phyloP scores from a whole-genome alignment of 2,888 invertebrate species.

The Gortyna flavago region DNA sequence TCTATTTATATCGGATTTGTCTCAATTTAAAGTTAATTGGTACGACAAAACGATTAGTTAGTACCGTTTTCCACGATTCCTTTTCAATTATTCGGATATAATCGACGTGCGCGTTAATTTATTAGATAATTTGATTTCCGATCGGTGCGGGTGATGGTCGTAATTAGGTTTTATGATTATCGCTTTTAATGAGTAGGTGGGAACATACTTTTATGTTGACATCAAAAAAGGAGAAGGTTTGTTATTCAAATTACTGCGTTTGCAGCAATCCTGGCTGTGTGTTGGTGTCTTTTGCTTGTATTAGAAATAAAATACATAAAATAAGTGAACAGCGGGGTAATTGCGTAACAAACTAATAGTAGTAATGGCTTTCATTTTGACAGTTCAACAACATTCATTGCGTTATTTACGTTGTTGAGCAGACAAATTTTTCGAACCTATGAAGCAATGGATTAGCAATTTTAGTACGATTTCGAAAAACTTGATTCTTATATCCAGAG shows the following conservation, averaged over 20 bases:
- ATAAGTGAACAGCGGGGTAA: too few species aligned
- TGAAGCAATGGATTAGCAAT: too few species aligned
- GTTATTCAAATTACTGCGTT: neutral
- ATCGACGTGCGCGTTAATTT: conserved; percentile 76
- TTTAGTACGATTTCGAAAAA: too few species aligned
- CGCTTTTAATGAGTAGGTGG: conserved; percentile 50
- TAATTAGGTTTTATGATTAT: conserved; percentile 70
- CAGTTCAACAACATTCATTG: too few species aligned
- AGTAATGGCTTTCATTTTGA: too few species aligned
- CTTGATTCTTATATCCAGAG: neutral
- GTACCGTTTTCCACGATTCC: conserved; percentile 72
- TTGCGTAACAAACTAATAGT: too few species aligned
- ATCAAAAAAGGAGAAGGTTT: neutral
- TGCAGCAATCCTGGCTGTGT: neutral
- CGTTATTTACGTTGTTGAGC: too few species aligned
- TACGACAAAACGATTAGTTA: conserved; percentile 81
- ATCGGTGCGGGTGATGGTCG: conserved; percentile 66
- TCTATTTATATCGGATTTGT: conserved; percentile 76
- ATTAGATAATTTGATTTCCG: conserved; percentile 83
- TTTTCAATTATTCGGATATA: conserved; percentile 76
- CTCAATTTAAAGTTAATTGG: conserved; percentile 80
- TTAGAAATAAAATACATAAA: too few species aligned
- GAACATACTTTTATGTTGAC: conserved; percentile 38
- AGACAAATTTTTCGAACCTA: too few species aligned
- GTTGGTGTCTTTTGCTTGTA: neutral